A percentile compares a stretch with the other conserved stretches of the same genome.
phyloP scores from a whole-genome alignment of 2,888 invertebrate species.

The Magallana nippona region DNA sequence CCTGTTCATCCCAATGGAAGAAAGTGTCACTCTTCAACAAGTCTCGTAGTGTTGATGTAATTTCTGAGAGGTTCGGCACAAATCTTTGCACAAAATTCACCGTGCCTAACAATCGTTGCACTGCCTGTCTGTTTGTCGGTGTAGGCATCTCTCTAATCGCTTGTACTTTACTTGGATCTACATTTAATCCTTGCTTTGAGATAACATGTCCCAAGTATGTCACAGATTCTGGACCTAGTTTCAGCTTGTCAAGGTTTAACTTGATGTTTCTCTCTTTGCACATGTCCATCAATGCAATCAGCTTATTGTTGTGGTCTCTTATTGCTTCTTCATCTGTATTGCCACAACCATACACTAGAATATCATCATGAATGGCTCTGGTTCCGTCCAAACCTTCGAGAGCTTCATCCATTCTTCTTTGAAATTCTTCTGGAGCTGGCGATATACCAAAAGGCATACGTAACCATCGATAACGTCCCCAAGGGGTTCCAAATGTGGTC shows the following conservation, averaged over 20 bases:
- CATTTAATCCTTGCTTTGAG: slow-evolving; percentile 47
- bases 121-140: slow-evolving; percentile 47
- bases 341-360: no score
- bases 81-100: no score
- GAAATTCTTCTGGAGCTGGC: no score
- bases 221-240: slow-evolving; percentile 42
- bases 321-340: no score
- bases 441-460: slow-evolving; percentile 57
- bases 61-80: no score
- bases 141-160: slow-evolving; percentile 48
- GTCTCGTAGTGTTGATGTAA: no score
- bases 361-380: no score
- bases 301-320: no score
- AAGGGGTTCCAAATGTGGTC: slow-evolving; percentile 57
- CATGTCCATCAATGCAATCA: no score
- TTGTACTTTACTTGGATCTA: slow-evolving; percentile 48
- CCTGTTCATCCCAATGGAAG: slow-evolving; percentile 46
- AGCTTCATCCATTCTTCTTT: no score
- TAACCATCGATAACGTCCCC: slow-evolving; percentile 52
- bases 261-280: slow-evolving; percentile 49
- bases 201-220: slow-evolving; percentile 51
- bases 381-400: no score
- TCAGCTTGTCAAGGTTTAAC: slow-evolving; percentile 48
- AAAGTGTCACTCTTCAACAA: slow-evolving; percentile 44
- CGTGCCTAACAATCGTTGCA: slow-evolving; percentile 47